A percentile compares a stretch with the other conserved stretches of the same genome.
phyloP scores from a whole-genome alignment of 2,797 vertebrate genomes.

The Lepus oiostolus region DNA sequence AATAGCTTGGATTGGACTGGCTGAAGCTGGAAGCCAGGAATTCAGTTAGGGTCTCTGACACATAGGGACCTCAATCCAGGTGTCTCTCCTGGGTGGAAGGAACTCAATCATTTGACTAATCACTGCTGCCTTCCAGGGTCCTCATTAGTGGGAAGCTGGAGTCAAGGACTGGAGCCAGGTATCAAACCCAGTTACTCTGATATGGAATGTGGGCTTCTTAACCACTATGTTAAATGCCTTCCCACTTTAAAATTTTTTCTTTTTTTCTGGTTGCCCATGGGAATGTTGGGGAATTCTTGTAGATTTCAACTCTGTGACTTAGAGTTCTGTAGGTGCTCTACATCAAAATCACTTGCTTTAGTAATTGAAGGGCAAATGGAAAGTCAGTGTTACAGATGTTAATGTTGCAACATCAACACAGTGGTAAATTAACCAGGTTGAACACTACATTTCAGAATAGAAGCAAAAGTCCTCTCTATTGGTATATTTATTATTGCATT shows the following conservation, averaged over 20 bases:
- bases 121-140: too few species aligned
- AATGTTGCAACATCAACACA: not conserved
- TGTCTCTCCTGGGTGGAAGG: too few species aligned
- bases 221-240: not conserved
- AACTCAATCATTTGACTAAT: too few species aligned
- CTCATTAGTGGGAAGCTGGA: too few species aligned
- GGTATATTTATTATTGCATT: slow-evolving; percentile 25
- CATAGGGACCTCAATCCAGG: too few species aligned
- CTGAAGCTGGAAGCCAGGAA: too few species aligned
- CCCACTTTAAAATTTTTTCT: slow-evolving; percentile 4
- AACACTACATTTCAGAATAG: slow-evolving; percentile 38
- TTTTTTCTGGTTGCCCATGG: not conserved
- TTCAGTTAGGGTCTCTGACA: too few species aligned
- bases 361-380: not conserved
- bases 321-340: not conserved
- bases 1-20: too few species aligned
- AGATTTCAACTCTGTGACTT: not conserved
- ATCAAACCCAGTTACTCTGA: too few species aligned
- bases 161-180: too few species aligned
- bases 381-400: not conserved
- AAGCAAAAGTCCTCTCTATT: not conserved
- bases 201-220: too few species aligned
- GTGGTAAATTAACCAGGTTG: slow-evolving; percentile 3
- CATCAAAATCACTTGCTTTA: slow-evolving; percentile 25
- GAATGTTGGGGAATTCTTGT: not conserved